Base-by-base conservation (phyloP, 92 coral and sea anemone species). In the Siderastrea radians region DNA sequence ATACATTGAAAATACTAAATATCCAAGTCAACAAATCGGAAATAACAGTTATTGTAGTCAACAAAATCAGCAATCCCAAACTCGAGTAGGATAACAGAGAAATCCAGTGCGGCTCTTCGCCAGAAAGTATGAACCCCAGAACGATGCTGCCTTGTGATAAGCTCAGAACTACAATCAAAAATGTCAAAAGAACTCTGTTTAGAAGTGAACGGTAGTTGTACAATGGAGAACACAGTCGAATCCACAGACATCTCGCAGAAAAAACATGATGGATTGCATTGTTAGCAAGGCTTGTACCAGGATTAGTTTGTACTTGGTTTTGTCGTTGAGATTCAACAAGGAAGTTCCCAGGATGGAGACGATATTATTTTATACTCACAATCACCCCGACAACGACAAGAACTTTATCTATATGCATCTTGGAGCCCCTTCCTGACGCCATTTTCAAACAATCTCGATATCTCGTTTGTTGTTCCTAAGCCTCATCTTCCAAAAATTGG, bases 21-120 rank as follows among this genome's bases (percentile, higher is more conserved):
- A 81, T 49, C 81, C 91, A 85, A 77, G 64, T 72, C 7, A 85
- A 10, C 3, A 82, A 53, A 74, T 95, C 96, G 43, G 81, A 74
- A 72, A 89, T 50, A 45, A 88, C 70, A 38, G 89, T 88, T 11
- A 88, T 78, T 16, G 93, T 76, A 9, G 89, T 78, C 77, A 91
- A 77, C 51, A 95, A 7, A 19, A 93, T 14, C 49, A 94, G 79
- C 48, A 89, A 68, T 15, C 96, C 98, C 49, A 95, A 78, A 68
- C 92, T 66, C 13, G 83, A 71, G 62, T 87, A 95, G 10, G 93
- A 84, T 60, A 88, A n/a, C 19, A 95, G 51, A 49, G 93, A 89
- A 68, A 95, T 80, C 87, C 94, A 91, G 57, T 86, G 89, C 51
- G 96, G 98, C 50, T 95, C 98, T 43, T 70, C 90, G 8, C 93